A percentile compares a stretch with the other conserved stretches of the same genome.
Evolutionary conservation across 2,888 invertebrate species (phyloP).

Genomic region (Heliconius sara): DNA sequence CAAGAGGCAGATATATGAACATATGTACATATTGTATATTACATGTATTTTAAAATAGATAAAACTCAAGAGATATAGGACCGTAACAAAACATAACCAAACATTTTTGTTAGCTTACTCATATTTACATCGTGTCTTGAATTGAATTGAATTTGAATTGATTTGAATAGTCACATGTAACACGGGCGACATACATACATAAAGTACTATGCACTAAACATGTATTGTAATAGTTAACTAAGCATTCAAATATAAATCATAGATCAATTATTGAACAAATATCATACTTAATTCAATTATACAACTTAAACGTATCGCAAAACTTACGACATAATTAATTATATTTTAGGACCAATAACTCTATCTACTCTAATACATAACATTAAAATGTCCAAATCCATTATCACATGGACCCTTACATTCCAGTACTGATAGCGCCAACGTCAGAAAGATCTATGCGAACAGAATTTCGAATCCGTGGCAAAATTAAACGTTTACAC

Average conservation of each 20-base stretch:
- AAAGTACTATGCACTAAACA: background rate
- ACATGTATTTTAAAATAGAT: no score
- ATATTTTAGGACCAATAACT: background rate
- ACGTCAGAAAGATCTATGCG: constrained; percentile 47
- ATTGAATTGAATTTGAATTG: no score
- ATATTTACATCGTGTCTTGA: no score
- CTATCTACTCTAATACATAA: background rate
- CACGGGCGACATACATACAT: background rate
- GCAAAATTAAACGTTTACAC: constrained; percentile 74
- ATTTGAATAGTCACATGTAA: background rate
- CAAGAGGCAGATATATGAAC: background rate
- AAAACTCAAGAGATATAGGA: no score
- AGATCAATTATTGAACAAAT: background rate
- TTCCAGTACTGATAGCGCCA: constrained; percentile 42
- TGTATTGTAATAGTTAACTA: background rate
- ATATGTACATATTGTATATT: background rate
- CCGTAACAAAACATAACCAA: no score
- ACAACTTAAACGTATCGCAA: background rate
- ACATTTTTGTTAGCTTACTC: no score
- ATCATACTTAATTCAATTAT: background rate
- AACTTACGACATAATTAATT: constrained; percentile 9
- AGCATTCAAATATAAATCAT: background rate
- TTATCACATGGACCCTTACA: constrained; percentile 41
- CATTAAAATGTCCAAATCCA: constrained; percentile 29
- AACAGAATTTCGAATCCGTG: constrained; percentile 60